Evolutionary conservation across 2,797 vertebrate species (phyloP), one percentile per base, ranked within the genome.

Genomic region (Clarias laeviceps): DNA sequence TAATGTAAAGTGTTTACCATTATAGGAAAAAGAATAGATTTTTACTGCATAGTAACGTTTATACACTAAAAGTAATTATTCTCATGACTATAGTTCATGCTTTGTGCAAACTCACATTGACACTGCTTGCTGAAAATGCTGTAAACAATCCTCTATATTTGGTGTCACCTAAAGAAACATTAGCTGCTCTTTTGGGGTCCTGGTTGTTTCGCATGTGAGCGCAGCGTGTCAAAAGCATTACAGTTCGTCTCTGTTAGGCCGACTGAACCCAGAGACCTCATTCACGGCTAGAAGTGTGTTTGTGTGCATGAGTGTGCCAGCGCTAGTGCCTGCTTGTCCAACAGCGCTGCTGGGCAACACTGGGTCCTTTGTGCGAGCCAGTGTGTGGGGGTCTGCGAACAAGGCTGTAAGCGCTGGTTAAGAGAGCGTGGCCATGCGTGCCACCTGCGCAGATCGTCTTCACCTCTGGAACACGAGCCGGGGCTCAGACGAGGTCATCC

Each of bases 261-360:
- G 74, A 81, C 83, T 70, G 76, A 89, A 66, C 81, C 86, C 80
- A 80, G 82, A 61, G 57, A 37, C 12, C n/a, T 74, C 59, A 54
- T 76, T 83, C 65, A 68, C 17, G 29, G 18, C n/a, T 64, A 15
- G 0, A 40, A n/a, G 59, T 45, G 77, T 65, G 61, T 8, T 12
- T 32, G 69, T n/a, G 18, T 73, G 37, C n/a, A 22, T 45, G 27
- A 79, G 84, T 50, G 81, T 72, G 45, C 50, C 65, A 40, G 45
- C 50, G 79, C 80, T 50, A 77, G 86, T 84, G 82, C 84, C 86
- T 82, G 81, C 77, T 73, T 80, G 65, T 82, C 81, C 87, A 84
- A 50, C 83, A 69, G 81, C 20, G 1, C 82, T 68, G 83, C 80
- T 17, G 62, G 34, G 77, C 62, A 86, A 89, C 88, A 89, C 83